Conservation (phyloP, 2,888 invertebrate genomes). For the Mimachlamys varia region DNA sequence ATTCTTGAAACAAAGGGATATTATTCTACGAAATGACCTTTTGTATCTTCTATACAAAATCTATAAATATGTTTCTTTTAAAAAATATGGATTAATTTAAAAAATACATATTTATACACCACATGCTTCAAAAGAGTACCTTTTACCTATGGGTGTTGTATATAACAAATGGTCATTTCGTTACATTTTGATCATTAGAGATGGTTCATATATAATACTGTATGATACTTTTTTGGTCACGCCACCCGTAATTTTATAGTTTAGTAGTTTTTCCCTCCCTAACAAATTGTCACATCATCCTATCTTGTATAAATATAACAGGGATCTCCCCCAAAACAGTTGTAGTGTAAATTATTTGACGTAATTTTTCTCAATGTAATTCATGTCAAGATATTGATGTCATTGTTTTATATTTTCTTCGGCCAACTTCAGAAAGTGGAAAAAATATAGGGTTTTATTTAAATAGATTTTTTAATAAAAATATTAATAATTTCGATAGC, state of each 20-base stretch:
- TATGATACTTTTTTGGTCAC: background rate
- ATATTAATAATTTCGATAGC: too few relatives aligned
- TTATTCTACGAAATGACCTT: background rate
- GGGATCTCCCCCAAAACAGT: background rate
- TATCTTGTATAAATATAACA: background rate
- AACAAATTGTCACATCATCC: background rate
- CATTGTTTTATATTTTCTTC: background rate
- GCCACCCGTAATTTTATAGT: background rate
- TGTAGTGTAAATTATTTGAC: background rate
- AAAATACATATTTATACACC: background rate
- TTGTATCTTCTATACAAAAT: background rate
- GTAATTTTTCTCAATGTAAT: background rate
- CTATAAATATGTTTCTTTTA: background rate
- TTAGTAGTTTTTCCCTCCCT: background rate
- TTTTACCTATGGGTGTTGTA: background rate
- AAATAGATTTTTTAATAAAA: too few relatives aligned
- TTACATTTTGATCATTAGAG: background rate
- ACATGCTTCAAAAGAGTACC: background rate
- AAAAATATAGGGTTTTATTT: too few relatives aligned
- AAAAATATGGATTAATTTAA: background rate
- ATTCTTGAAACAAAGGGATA: background rate
- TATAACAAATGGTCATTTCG: constrained; percentile 15
- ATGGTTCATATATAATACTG: background rate
- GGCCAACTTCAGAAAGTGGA: too few relatives aligned
- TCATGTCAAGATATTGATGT: constrained; percentile 2